phyloP scores from a whole-genome alignment of 2,888 invertebrate species.

The Argyra leucocephala region DNA sequence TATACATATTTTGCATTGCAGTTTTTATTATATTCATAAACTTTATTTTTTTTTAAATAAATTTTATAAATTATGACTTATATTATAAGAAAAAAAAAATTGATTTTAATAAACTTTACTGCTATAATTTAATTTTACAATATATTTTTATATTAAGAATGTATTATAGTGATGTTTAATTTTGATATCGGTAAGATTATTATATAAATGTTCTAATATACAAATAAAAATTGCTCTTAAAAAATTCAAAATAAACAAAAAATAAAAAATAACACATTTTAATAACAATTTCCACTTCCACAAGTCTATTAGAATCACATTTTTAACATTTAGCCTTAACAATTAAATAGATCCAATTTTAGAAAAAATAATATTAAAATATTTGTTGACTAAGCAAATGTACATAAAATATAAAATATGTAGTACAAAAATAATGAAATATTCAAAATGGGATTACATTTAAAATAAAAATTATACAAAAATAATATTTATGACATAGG shows the following conservation, averaged over 20 bases:
- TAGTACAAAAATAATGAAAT: too few species aligned
- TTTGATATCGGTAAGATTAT: too few species aligned
- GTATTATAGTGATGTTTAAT: too few species aligned
- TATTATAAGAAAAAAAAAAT: not conserved
- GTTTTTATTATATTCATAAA: too few species aligned
- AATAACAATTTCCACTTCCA: not conserved
- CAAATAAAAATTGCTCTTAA: not conserved
- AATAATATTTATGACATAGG: constrained; percentile 7
- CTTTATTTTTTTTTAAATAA: too few species aligned
- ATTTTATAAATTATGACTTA: not conserved
- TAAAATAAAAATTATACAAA: not conserved
- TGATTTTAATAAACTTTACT: not conserved
- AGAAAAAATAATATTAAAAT: not conserved
- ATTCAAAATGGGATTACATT: not conserved
- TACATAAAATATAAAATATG: not conserved
- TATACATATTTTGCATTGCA: too few species aligned
- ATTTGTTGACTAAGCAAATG: too few species aligned
- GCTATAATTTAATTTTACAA: too few species aligned
- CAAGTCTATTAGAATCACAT: not conserved
- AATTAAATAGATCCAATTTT: not conserved
- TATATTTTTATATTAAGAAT: too few species aligned
- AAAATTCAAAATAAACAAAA: too few species aligned
- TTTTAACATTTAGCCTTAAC: not conserved
- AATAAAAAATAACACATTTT: not conserved
- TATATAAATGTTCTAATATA: not conserved